Percentiles rank a stretch among this genome's conserved stretches.
Conservation (phyloP, 2,888 invertebrate species). For the Spilosoma lubricipeda region DNA sequence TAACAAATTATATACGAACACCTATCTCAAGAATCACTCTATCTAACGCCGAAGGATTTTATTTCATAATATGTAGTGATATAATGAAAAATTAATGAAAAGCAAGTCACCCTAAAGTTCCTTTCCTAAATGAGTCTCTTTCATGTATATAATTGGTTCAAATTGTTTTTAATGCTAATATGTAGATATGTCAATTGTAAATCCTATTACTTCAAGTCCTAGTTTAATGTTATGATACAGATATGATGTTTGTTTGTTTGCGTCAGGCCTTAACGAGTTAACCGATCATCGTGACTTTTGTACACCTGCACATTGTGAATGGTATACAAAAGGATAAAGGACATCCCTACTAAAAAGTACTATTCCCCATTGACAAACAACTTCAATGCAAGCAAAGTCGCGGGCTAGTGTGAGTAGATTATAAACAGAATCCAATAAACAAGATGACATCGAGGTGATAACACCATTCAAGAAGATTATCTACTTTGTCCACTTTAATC, state of each 20-base stretch:
- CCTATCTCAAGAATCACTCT: no score
- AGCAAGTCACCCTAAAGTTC: neutral
- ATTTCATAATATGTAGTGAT: no score
- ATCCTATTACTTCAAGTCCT: neutral
- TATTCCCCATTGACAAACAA: neutral
- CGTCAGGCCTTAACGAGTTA: neutral
- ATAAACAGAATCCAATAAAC: constrained; percentile 27
- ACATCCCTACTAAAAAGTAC: neutral
- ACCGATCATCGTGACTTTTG: neutral
- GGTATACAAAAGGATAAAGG: neutral
- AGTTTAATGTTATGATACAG: neutral
- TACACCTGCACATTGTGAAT: neutral
- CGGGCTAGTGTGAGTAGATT: neutral
- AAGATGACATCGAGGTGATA: constrained; percentile 42
- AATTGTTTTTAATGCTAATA: no score
- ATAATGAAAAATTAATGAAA: neutral
- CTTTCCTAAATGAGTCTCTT: no score
- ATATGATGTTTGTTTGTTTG: neutral
- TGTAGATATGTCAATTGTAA: no score
- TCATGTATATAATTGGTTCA: no score
- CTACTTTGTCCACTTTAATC: constrained; percentile 58
- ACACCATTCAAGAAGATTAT: constrained; percentile 54
- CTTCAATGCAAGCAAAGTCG: neutral
- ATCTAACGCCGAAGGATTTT: no score
- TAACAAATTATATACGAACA: no score